Evolutionary conservation across 64 coral and sea anemone species (phyloP).

Genomic region (Dendrophyllia cribrosa): DNA sequence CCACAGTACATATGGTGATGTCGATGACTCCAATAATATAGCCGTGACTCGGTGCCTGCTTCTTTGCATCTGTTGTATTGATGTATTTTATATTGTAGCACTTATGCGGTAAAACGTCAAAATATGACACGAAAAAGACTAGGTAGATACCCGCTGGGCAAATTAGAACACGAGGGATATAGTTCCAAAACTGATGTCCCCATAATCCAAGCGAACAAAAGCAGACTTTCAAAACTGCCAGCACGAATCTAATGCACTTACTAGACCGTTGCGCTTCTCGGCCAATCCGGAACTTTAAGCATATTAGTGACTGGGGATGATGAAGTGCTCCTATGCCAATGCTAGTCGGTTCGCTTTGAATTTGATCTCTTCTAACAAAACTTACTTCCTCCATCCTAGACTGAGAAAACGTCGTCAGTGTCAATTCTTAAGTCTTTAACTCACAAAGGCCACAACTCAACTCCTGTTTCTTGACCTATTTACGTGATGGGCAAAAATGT

Average conservation of each 20-base stretch:
- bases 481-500: too few species aligned
- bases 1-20: not conserved
- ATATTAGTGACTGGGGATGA: not conserved
- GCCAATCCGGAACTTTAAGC: not conserved
- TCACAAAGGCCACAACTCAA: too few species aligned
- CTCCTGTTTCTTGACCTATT: too few species aligned
- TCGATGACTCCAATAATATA: too few species aligned
- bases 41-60: too few species aligned
- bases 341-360: too few species aligned
- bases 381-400: too few species aligned
- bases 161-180: conserved; percentile 8
- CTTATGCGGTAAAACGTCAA: not conserved
- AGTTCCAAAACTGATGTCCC: conserved; percentile 33
- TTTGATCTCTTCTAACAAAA: too few species aligned
- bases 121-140: conserved; percentile 11
- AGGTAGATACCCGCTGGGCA: conserved; percentile 17
- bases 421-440: too few species aligned
- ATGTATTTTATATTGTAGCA: too few species aligned
- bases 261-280: not conserved
- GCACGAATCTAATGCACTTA: not conserved
- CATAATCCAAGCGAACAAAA: conserved; percentile 53
- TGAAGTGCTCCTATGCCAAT: not conserved
- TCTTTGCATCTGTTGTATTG: too few species aligned
- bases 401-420: too few species aligned
- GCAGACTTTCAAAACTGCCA: not conserved